A percentile compares a stretch with the other conserved stretches of the same genome.
These are phyloP conservation scores for Crypturellus undulatus DNA, from an alignment of 2,113 vertebrate species.

Conservation along the genomic window DNA sequence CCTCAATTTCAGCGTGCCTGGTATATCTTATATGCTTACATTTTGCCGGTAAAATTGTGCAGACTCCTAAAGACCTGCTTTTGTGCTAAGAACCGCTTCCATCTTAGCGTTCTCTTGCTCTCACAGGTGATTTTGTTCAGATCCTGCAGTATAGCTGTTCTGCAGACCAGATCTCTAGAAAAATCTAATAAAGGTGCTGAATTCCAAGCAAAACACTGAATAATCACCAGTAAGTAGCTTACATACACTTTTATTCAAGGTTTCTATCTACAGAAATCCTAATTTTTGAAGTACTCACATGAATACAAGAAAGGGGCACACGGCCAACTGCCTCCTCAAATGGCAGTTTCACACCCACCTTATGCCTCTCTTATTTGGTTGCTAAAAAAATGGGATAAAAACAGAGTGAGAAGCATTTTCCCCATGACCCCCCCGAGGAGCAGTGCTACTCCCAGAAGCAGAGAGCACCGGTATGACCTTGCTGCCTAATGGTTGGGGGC, in stretches of 20 bases:
- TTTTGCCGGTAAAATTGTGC: background rate
- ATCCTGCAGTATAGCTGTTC: background rate
- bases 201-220: background rate
- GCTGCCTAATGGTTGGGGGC: no score
- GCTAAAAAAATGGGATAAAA: background rate
- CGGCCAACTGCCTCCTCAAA: background rate
- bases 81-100: background rate
- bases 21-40: background rate
- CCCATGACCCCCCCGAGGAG: background rate
- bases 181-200: background rate
- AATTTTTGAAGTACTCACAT: background rate
- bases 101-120: background rate
- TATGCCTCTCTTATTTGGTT: no score
- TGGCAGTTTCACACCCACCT: background rate
- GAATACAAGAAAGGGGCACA: background rate
- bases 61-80: background rate
- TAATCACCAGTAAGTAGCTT: background rate
- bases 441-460: background rate
- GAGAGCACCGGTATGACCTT: background rate
- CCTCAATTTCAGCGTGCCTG: background rate
- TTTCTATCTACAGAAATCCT: background rate
- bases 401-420: background rate
- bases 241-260: background rate
- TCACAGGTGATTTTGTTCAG: background rate
- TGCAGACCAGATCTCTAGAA: background rate